These are phyloP conservation scores for Synergus itoensis DNA, from an alignment of 2,888 invertebrate species.

Conservation along the genomic window DNA sequence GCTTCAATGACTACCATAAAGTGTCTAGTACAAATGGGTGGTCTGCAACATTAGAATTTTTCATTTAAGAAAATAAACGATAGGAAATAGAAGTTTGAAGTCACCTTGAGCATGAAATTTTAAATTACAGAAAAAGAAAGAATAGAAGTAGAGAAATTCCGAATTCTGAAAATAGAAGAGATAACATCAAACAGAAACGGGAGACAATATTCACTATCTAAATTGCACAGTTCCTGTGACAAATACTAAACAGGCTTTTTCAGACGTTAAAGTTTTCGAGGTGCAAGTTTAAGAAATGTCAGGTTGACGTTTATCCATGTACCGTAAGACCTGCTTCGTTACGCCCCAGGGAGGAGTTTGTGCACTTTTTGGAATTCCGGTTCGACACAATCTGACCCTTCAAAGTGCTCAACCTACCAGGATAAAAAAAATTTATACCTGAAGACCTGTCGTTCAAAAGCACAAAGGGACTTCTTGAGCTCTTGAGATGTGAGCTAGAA, in stretches of 20 bases:
- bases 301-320: conserved; percentile 20
- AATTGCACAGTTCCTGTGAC: not conserved
- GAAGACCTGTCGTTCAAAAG: conserved; percentile 20
- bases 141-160: not conserved
- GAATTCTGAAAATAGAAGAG: not conserved
- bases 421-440: conserved; percentile 1
- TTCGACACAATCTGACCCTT: conserved; percentile 16
- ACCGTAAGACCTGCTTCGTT: conserved; percentile 28
- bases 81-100: too few relatives aligned
- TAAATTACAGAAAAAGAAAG: not conserved
- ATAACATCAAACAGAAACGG: not conserved
- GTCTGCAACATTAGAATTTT: not conserved
- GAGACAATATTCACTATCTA: not conserved
- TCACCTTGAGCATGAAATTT: not conserved
- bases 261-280: not conserved
- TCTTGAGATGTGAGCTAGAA: not conserved
- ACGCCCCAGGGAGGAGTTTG: conserved; percentile 17
- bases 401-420: conserved; percentile 6
- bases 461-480: not conserved
- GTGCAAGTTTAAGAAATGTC: not conserved
- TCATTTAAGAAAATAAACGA: too few relatives aligned
- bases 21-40: not conserved
- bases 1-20: conserved; percentile 17
- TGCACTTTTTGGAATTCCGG: conserved; percentile 35
- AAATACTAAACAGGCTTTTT: not conserved